phyloP scores from a whole-genome alignment of 2,113 vertebrate genomes.

The Varanus salvator region DNA sequence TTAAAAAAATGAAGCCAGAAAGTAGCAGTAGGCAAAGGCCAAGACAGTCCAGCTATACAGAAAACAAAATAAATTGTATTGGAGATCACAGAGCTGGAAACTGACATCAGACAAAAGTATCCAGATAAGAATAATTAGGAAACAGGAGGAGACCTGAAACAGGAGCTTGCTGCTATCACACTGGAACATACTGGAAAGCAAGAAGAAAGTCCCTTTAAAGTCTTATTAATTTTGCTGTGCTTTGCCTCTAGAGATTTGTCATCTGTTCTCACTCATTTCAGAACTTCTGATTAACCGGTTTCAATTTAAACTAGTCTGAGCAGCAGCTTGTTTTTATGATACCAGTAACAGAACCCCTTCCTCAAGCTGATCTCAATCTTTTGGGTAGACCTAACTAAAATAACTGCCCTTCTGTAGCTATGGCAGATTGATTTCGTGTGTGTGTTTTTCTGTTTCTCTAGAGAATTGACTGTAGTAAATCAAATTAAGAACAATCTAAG shows the following conservation, averaged over 20 bases:
- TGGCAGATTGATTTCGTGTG: conserved; percentile 70
- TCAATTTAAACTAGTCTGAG: conserved; percentile 1
- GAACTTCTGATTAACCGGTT: conserved; percentile 28
- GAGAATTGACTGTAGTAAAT: conserved; percentile 63
- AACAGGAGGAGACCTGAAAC: background rate
- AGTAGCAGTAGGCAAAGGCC: background rate
- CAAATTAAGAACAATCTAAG: conserved; percentile 74
- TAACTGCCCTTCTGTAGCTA: conserved; percentile 35
- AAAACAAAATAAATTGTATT: accelerated
- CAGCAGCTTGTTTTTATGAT: background rate
- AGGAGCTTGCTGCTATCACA: conserved; percentile 13
- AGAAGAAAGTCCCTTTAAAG: conserved; percentile 12
- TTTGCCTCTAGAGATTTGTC: conserved; percentile 11
- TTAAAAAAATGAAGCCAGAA: background rate
- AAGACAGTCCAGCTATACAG: background rate
- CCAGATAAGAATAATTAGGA: background rate
- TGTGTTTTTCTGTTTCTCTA: conserved; percentile 62
- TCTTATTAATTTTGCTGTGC: conserved; percentile 8
- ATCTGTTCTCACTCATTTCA: accelerated
- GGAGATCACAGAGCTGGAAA: background rate
- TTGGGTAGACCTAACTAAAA: conserved; percentile 33
- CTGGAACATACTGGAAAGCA: background rate
- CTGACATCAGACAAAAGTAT: accelerated
- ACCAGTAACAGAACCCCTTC: background rate
- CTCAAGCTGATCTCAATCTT: conserved; percentile 3